Evolutionary conservation across 2,113 vertebrate species (phyloP), one percentile per base, ranked within the genome.

Genomic region (Nesoenas mayeri): DNA sequence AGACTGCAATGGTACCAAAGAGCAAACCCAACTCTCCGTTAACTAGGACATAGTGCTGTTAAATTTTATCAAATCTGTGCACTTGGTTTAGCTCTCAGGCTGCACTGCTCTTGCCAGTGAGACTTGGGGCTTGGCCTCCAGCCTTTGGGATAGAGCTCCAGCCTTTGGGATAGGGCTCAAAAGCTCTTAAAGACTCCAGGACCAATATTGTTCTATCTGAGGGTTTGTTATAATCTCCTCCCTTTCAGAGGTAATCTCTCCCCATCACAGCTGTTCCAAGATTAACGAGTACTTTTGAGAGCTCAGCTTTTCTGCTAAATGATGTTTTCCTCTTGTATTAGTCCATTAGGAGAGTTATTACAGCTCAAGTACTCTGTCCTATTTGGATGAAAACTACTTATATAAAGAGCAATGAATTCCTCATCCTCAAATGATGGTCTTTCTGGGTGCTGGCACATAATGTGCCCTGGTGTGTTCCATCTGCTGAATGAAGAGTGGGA

Each of bases 201-300:
- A 97, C 54, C 87, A 97, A 97, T 97, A 97, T 97, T 97, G 62
- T 96, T 93, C 51, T 88, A 67, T 42, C 58, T 19, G 3, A 88
- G 40, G 38, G 21, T 72, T 87, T 91, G 60, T 88, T 94, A 95
- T 62, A 78, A 34, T 79, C 85, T 91, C 74, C 82, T 93, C 90
- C 95, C 90, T 93, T 95, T 90, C 56, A 87, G 79, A 66, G 36
- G 44, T 40, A 69, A 91, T 82, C 48, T 51, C 56, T 64, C 44
- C 19, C 72, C 28, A 48, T 57, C n/a, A 31, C 51, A 89, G 61
- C 21, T 7, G 12, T 94, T 93, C 90, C 69, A 83, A 69, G 32
- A 42, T 50, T 86, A 88, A 90, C 53, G 73, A 93, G 53, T 58
- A 51, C 31, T 93, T 91, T 77, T 75, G 69, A 92, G 61, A 92